A percentile compares a stretch with the other conserved stretches of the same genome.
These are phyloP conservation scores for Acholoe squamosa DNA, from an alignment of 2,888 invertebrate species.

Conservation along the genomic window DNA sequence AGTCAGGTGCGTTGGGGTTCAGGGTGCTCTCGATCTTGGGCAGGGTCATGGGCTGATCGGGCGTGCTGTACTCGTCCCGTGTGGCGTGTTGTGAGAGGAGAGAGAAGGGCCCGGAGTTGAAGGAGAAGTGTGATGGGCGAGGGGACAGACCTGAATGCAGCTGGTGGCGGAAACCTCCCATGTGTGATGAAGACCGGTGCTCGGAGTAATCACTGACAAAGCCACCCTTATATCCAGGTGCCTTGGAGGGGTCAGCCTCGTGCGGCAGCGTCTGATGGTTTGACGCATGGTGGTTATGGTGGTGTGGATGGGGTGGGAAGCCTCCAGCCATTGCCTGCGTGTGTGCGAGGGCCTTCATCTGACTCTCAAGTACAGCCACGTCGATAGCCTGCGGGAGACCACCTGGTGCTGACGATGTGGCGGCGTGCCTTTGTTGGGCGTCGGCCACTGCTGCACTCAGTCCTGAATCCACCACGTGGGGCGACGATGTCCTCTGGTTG, in stretches of 20 bases:
- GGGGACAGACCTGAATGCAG: conserved; percentile 52
- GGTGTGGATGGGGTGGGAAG: neutral
- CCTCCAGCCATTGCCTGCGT: neutral
- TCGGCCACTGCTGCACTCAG: neutral
- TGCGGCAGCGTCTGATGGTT: conserved; percentile 65
- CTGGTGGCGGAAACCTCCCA: neutral
- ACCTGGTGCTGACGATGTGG: neutral
- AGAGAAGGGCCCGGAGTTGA: conserved; percentile 37
- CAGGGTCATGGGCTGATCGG: conserved; percentile 82
- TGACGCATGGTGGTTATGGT: conserved; percentile 27
- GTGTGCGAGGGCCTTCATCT: conserved; percentile 47
- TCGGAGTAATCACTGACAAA: neutral
- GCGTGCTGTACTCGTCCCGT: conserved; percentile 80
- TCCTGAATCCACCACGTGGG: conserved; percentile 16
- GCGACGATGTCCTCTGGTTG: conserved; percentile 60
- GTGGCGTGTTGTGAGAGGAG: conserved; percentile 36
- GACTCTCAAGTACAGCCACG: neutral
- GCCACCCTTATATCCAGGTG: conserved; percentile 92
- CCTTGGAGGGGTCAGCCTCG: conserved; percentile 86
- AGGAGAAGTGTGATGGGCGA: conserved; percentile 43
- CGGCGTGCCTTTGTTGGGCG: neutral
- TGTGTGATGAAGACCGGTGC: neutral
- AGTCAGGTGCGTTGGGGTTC: conserved; percentile 92
- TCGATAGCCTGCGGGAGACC: conserved; percentile 24
- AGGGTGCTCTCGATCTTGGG: conserved; percentile 85